phyloP scores from a whole-genome alignment of 2,888 invertebrate species.

The Spialia ferax region DNA sequence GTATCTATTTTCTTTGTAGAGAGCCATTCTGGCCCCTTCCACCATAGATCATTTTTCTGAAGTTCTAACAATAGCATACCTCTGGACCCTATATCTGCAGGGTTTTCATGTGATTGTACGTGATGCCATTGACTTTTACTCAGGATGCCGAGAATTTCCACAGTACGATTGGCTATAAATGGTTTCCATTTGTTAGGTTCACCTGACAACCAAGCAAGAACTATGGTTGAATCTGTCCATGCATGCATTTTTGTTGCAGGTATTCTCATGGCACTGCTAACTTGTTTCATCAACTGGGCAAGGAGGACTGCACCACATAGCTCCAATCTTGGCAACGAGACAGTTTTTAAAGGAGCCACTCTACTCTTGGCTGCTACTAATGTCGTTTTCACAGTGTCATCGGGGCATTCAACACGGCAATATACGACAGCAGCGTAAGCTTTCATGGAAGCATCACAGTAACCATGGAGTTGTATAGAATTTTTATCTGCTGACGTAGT shows the following conservation, averaged over 20 bases:
- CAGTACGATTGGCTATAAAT: not conserved
- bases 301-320: not conserved
- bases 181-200: not conserved
- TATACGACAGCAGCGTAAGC: not conserved
- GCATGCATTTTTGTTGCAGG: not conserved
- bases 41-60: not conserved
- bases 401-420: not conserved
- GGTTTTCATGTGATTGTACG: not conserved
- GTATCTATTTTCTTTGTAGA: not conserved
- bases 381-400: not conserved
- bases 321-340: not conserved
- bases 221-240: not conserved
- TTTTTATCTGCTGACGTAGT: not conserved
- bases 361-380: not conserved
- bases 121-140: conserved; percentile 1
- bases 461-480: not conserved
- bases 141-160: not conserved
- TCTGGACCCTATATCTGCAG: not conserved
- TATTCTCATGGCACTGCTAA: not conserved
- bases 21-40: not conserved
- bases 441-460: not conserved
- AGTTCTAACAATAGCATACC: not conserved
- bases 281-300: not conserved
- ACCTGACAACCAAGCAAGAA: not conserved
- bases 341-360: not conserved